Conservation (phyloP, 1,140 invertebrate genomes). For the Tetranychus urticae region DNA sequence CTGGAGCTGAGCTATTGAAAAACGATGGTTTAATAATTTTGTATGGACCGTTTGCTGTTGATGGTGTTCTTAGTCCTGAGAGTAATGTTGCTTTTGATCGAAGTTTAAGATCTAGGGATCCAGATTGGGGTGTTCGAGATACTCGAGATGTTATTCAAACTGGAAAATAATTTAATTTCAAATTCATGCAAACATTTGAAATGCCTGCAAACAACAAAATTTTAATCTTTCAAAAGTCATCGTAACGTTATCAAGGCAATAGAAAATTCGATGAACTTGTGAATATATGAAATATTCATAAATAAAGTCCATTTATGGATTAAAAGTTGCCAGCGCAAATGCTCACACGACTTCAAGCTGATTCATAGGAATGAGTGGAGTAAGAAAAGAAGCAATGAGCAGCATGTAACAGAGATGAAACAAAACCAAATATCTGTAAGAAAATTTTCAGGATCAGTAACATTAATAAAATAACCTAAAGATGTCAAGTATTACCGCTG, state of each 20-base stretch:
- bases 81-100: conserved; percentile 58
- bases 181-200: conserved; percentile 70
- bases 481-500: no score
- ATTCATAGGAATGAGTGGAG: not conserved
- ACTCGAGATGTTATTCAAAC: conserved; percentile 39
- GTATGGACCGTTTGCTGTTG: conserved; percentile 52
- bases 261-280: not conserved
- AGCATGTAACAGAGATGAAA: not conserved
- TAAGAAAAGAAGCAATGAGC: not conserved
- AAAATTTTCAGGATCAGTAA: no score
- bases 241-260: not conserved
- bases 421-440: no score
- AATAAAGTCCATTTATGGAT: not conserved
- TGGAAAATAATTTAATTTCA: conserved; percentile 38
- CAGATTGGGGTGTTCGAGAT: conserved; percentile 51
- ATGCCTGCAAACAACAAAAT: conserved; percentile 64
- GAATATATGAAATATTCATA: not conserved
- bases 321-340: not conserved
- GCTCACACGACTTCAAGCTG: not conserved
- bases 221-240: conserved; percentile 28
- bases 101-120: conserved; percentile 32
- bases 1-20: conserved; percentile 38
- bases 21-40: conserved; percentile 42
- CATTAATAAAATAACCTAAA: no score
- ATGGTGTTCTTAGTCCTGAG: conserved; percentile 46